These are phyloP conservation scores for Balaeniceps rex DNA, from an alignment of 2,113 vertebrate species.

Conservation along the genomic window DNA sequence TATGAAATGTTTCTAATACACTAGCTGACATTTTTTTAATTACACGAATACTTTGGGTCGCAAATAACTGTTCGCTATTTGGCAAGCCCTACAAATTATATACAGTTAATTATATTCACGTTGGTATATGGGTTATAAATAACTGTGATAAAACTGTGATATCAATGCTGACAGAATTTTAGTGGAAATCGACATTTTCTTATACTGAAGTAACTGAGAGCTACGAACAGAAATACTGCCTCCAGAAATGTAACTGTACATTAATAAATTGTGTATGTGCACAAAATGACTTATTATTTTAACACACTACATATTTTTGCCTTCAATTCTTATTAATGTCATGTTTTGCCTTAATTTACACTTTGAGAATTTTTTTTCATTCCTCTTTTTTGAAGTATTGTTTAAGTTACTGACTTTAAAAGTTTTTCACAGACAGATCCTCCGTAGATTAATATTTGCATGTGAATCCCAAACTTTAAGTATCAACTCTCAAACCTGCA, in stretches of 20 bases:
- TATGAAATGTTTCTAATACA: constrained; percentile 57
- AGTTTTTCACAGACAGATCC: background rate
- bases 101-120: constrained; percentile 56
- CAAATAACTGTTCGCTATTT: constrained; percentile 51
- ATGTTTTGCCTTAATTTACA: background rate
- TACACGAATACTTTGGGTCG: constrained; percentile 52
- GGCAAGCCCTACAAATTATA: constrained; percentile 44
- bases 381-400: background rate
- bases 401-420: background rate
- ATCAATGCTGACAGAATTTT: constrained; percentile 36
- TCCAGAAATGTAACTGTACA: background rate
- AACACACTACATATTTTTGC: background rate
- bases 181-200: constrained; percentile 49
- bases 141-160: constrained; percentile 45
- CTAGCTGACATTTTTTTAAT: constrained; percentile 64
- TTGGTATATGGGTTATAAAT: constrained; percentile 48
- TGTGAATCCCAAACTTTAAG: background rate
- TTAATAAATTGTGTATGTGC: background rate
- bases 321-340: background rate
- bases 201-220: constrained; percentile 30
- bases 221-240: background rate
- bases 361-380: background rate
- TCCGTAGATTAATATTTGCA: background rate
- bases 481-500: background rate
- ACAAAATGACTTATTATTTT: background rate